Percentiles rank a stretch among this genome's conserved stretches.
Evolutionary conservation across 2,888 invertebrate genomes (phyloP).

Genomic region (Timema cristinae): DNA sequence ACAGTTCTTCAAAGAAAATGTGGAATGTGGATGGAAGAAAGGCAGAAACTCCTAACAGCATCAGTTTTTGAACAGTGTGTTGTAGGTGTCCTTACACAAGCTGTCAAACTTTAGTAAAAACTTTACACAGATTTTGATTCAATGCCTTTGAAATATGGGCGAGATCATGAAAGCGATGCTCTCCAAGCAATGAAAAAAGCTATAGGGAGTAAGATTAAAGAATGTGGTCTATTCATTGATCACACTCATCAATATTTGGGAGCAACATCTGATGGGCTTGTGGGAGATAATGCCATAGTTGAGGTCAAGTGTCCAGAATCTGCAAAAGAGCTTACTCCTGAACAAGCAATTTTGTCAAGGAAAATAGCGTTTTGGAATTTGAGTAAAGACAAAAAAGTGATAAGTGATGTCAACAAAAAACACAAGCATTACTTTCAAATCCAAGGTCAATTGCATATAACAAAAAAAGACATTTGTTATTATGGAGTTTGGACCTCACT

Average conservation of each 20-base stretch:
- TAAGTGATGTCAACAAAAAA: constrained; percentile 14
- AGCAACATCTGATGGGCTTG: constrained; percentile 19
- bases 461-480: constrained; percentile 14
- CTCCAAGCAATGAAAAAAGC: not conserved
- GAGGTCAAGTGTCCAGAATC: constrained; percentile 22
- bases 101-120: too few species aligned
- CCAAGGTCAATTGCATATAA: constrained; percentile 22
- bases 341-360: constrained; percentile 18
- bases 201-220: not conserved
- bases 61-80: too few species aligned
- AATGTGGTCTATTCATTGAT: constrained; percentile 22
- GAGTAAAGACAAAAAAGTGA: constrained; percentile 7
- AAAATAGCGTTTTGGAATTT: constrained; percentile 19
- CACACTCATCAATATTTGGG: constrained; percentile 14
- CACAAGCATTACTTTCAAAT: constrained; percentile 19
- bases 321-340: constrained; percentile 14
- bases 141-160: too few species aligned
- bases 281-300: constrained; percentile 19
- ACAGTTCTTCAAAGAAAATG: too few species aligned
- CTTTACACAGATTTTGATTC: too few species aligned
- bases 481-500: constrained; percentile 22
- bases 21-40: too few species aligned
- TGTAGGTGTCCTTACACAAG: too few species aligned
- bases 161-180: too few species aligned
- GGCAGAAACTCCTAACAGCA: too few species aligned